A percentile compares a stretch with the other conserved stretches of the same genome.
Evolutionary conservation across 2,888 invertebrate genomes (phyloP).

Genomic region (Sceliomorpha sp.): DNA sequence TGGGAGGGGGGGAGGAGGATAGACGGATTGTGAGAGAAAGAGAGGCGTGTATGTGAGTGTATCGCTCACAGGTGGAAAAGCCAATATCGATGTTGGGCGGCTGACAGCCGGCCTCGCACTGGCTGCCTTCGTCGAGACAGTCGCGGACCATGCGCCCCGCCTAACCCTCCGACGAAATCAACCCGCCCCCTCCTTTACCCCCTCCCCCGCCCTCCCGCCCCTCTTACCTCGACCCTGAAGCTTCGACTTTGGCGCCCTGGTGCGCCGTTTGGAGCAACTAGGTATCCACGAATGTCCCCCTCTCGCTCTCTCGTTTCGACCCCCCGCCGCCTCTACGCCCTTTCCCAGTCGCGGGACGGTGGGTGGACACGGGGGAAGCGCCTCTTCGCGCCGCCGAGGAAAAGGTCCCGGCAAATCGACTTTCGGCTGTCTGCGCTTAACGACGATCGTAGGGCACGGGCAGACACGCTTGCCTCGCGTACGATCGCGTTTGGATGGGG

Average conservation of each 20-base stretch:
- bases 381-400: too few species aligned
- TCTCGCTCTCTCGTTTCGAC: slow-evolving; percentile 4
- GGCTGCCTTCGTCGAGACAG: slow-evolving; percentile 60
- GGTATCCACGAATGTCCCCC: slow-evolving; percentile 31
- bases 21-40: too few species aligned
- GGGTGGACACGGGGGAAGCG: not conserved
- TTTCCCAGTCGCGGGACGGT: slow-evolving; percentile 19
- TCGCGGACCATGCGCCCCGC: slow-evolving; percentile 66
- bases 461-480: not conserved
- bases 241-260: slow-evolving; percentile 54
- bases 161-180: slow-evolving; percentile 61
- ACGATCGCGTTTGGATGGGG: too few species aligned
- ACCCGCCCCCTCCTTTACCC: slow-evolving; percentile 10
- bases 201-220: too few species aligned
- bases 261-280: slow-evolving; percentile 53
- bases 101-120: slow-evolving; percentile 79
- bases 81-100: slow-evolving; percentile 76
- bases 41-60: slow-evolving; percentile 39
- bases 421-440: not conserved
- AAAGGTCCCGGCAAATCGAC: slow-evolving; percentile 5
- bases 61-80: slow-evolving; percentile 59
- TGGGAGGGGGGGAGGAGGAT: slow-evolving; percentile 10
- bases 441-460: not conserved
- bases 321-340: too few species aligned
- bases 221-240: slow-evolving; percentile 54